phyloP scores from a whole-genome alignment of 2,113 vertebrate species.

The Hemibagrus wyckioides region DNA sequence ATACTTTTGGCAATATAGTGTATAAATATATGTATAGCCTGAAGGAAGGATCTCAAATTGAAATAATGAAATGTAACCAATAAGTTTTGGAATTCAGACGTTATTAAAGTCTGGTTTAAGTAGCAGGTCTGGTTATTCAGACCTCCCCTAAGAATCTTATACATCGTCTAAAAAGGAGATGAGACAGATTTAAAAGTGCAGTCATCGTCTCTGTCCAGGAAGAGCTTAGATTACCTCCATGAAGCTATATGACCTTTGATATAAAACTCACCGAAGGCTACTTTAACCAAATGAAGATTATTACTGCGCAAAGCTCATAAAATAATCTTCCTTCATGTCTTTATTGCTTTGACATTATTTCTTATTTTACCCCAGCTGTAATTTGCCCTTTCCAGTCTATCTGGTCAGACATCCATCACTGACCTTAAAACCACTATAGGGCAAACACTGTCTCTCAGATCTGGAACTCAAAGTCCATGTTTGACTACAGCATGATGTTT shows the following conservation, averaged over 20 bases:
- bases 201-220: slow-evolving; percentile 27
- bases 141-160: not conserved
- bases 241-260: slow-evolving; percentile 5
- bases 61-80: slow-evolving; percentile 25
- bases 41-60: slow-evolving; percentile 14
- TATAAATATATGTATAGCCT: too few relatives aligned
- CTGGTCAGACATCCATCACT: not conserved
- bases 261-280: not conserved
- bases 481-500: not conserved
- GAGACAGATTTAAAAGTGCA: slow-evolving; percentile 15
- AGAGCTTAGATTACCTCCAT: not conserved
- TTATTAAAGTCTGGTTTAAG: slow-evolving; percentile 5
- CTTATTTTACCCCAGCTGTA: not conserved
- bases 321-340: not conserved
- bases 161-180: slow-evolving; percentile 5
- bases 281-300: not conserved
- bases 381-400: not conserved
- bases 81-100: slow-evolving; percentile 44
- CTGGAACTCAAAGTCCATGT: slow-evolving; percentile 7
- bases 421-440: not conserved
- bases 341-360: not conserved
- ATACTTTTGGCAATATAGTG: too few relatives aligned
- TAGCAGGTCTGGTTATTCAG: slow-evolving; percentile 21
- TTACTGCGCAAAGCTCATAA: not conserved
- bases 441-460: not conserved